phyloP scores from a whole-genome alignment of 37 sponge, comb jelly and placozoan genomes.

The Petrosia ficiformis region DNA sequence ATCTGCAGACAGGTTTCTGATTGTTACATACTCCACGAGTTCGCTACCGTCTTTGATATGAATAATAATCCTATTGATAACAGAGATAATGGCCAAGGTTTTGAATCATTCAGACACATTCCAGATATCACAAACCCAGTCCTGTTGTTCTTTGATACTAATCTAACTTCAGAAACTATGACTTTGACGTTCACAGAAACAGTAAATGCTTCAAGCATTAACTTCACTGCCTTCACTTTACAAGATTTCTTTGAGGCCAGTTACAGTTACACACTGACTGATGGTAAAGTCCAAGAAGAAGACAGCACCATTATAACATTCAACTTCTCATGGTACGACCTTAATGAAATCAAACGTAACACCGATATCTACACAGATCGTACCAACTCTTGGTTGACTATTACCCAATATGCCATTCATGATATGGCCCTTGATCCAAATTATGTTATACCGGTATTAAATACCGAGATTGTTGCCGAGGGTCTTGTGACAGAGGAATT shows the following conservation, averaged over 20 bases:
- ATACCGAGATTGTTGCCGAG: slow-evolving; percentile 49
- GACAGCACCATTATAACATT: slow-evolving; percentile 75
- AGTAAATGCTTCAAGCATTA: slow-evolving; percentile 79
- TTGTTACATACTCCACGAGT: slow-evolving; percentile 63
- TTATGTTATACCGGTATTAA: slow-evolving; percentile 40
- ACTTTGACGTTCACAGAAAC: slow-evolving; percentile 84
- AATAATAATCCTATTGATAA: slow-evolving; percentile 49
- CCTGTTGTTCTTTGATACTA: slow-evolving; percentile 61
- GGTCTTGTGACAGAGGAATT: slow-evolving; percentile 59
- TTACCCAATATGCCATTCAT: slow-evolving; percentile 73
- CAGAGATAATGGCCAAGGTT: slow-evolving; percentile 29
- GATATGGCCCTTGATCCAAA: slow-evolving; percentile 87
- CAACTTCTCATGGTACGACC: slow-evolving; percentile 65
- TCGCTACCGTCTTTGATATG: slow-evolving; percentile 75
- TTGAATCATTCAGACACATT: slow-evolving; percentile 32
- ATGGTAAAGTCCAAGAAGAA: slow-evolving; percentile 27
- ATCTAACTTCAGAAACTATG: slow-evolving; percentile 69
- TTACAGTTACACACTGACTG: slow-evolving; percentile 73
- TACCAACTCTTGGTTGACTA: slow-evolving; percentile 76
- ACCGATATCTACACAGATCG: slow-evolving; percentile 71
- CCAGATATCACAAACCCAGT: slow-evolving; percentile 73
- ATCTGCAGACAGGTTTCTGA: slow-evolving; percentile 62
- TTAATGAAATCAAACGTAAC: slow-evolving; percentile 86
- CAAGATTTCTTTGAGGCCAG: slow-evolving; percentile 90
- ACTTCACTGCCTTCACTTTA: slow-evolving; percentile 78